Conservation (phyloP, 2,888 invertebrate species). For the Leptarthrus brevirostris region DNA sequence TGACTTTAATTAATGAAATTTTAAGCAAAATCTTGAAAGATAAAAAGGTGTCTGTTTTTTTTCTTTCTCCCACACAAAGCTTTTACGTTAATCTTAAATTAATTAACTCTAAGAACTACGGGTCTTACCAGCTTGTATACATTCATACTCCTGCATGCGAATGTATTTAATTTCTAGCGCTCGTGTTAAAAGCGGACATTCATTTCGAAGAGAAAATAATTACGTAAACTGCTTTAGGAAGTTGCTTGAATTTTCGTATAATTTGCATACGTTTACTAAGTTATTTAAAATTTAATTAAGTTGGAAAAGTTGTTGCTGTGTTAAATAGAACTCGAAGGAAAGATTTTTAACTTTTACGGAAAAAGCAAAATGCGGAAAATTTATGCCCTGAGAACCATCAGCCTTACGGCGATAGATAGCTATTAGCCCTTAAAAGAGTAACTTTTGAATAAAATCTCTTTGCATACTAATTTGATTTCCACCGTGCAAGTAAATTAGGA, state of each 20-base stretch:
- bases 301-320: conserved; percentile 27
- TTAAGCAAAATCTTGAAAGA: too few relatives aligned
- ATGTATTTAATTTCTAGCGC: background rate
- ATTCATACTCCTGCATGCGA: background rate
- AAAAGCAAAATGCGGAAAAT: conserved; percentile 33
- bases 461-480: background rate
- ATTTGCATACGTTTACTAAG: conserved; percentile 37
- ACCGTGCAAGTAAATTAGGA: background rate
- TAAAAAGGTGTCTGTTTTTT: too few relatives aligned
- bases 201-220: conserved; percentile 29
- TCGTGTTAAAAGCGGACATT: conserved; percentile 17
- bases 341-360: conserved; percentile 19
- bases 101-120: conserved; percentile 12
- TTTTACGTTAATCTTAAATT: conserved; percentile 24
- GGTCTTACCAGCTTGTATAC: background rate
- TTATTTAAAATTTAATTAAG: conserved; percentile 41
- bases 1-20: too few relatives aligned
- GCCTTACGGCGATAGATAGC: background rate
- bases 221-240: conserved; percentile 14
- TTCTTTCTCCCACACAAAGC: too few relatives aligned
- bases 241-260: background rate
- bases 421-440: background rate
- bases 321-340: conserved; percentile 17
- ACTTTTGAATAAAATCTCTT: background rate
- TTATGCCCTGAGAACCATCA: conserved; percentile 14